Evolutionary conservation across 53 echinoderm and acorn worm species (phyloP), one percentile per base, ranked within the genome.

Genomic region (Astropecten irregularis): DNA sequence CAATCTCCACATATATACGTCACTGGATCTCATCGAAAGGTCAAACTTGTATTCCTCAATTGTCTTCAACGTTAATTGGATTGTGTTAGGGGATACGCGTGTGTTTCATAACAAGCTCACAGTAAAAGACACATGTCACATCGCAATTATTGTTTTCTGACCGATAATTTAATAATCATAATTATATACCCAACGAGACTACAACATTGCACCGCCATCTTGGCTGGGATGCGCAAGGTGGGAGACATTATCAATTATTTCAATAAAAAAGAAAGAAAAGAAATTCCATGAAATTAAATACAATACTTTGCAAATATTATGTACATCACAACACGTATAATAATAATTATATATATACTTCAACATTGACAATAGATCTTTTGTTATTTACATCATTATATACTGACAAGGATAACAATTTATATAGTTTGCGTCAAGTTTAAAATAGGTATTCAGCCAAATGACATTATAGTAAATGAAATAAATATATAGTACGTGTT

Each of bases 271-370:
- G n/a, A 16, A 37, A 65, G 38, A 58, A 29, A 71, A 34, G 52
- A 40, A 76, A 56, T 27, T 58, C 48, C 61, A 79, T 79, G 15
- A 46, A 79, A 46, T 79, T 59, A 79, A 79, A 79, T 79, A 79
- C 79, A 74, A 38, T 74, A 46, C 61, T 27, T 79, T 79, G 79
- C 79, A 61, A 79, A 74, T 56, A 79, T 61, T 79, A 79, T 79
- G 60, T 79, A 79, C 79, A 79, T 46, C 79, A 79, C 79, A 60
- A 37, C 62, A 79, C 79, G 79, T 46, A 79, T 79, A 79, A 47
- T 79, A n/a, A n/a, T n/a, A n/a, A n/a, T n/a, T n/a, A 54, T 42
- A 26, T 69, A 79, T 60, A 62, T 79, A 79, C 79, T 62, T 34
- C 23, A 77, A 77, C 77, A 77, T 15, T 79, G 33, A 79, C 79